A percentile compares a stretch with the other conserved stretches of the same genome.
Conservation (phyloP, 2,888 invertebrate species). For the Creontiades dilutus region DNA sequence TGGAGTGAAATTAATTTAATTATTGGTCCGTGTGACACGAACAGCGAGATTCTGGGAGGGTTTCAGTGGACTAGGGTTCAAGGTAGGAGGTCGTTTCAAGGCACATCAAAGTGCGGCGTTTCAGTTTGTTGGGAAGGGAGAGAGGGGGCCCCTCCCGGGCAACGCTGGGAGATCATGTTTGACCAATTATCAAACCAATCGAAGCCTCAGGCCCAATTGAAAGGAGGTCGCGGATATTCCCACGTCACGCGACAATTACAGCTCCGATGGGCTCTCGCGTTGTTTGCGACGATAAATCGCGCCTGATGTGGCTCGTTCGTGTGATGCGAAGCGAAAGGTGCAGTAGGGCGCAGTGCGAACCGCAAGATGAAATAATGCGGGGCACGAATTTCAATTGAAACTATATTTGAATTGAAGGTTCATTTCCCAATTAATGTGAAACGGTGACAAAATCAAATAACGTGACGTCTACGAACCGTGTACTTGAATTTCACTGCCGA, state of each 20-base stretch:
- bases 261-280: background rate
- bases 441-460: background rate
- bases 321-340: background rate
- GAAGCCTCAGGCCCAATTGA: background rate
- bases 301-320: background rate
- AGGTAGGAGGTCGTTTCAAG: constrained; percentile 3
- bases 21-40: constrained; percentile 43
- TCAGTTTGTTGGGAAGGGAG: background rate
- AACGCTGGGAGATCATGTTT: constrained; percentile 1
- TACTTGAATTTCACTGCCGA: too few relatives aligned
- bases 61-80: background rate
- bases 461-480: too few relatives aligned
- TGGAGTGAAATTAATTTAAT: constrained; percentile 46
- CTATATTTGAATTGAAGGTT: background rate
- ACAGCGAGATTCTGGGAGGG: constrained; percentile 1
- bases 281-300: constrained; percentile 10
- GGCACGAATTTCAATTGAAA: background rate
- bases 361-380: background rate
- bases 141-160: background rate
- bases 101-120: constrained; percentile 31
- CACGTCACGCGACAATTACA: constrained; percentile 23
- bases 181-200: constrained; percentile 33
- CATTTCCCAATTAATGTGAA: background rate
- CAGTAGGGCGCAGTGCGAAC: background rate
- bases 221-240: constrained; percentile 32